Base-by-base conservation (phyloP, 2,888 invertebrate species). In the Chouioia cunea region DNA sequence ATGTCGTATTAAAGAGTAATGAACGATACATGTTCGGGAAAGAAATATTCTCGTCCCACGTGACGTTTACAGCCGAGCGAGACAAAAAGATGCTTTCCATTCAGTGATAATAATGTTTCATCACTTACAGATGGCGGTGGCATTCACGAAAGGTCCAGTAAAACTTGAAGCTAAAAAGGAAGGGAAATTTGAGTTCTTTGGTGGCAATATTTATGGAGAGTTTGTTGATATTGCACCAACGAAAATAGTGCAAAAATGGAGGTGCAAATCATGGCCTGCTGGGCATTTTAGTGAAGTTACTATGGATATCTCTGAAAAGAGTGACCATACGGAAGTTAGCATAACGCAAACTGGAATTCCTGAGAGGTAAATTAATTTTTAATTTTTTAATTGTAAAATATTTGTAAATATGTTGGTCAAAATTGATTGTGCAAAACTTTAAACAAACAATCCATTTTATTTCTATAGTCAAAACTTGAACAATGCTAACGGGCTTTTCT, bases 251-350 rank as follows among this genome's bases (percentile, higher is more conserved):
- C 94, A 97, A 86, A 90, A 89, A 77, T 99, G 99, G 99, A 89
- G 99, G 80, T 92, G 95, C 82, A 97, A 96, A 86, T 93, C 93
- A 74, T 99, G 99, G 97, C 97, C 98, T 0, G 90, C 89, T 0
- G 95, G 93, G 47, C 97, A 98, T 87, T 95, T 90, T 87, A 99
- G 99, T 0, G 90, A 90, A 76, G 98, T 99, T 63, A 91, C 91
- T 6, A 91, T 99, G 73, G 90, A 90, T 65, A 92, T 99, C 77
- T 90, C 91, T 36, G 95, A 99, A 86, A 94, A 93, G 89, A 93
- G 91, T 22, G 97, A 97, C 83, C 93, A 93, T 80, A 98, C 99
- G 0, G 89, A 93, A 82, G 90, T 99, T 72, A 90, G 87, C 52
- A 86, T 99, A 59, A 90, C 88, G 52, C 99, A 99, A 86, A 91